Evolutionary conservation across 2,888 invertebrate species (phyloP).

Genomic region (Euplagia quadripunctaria): DNA sequence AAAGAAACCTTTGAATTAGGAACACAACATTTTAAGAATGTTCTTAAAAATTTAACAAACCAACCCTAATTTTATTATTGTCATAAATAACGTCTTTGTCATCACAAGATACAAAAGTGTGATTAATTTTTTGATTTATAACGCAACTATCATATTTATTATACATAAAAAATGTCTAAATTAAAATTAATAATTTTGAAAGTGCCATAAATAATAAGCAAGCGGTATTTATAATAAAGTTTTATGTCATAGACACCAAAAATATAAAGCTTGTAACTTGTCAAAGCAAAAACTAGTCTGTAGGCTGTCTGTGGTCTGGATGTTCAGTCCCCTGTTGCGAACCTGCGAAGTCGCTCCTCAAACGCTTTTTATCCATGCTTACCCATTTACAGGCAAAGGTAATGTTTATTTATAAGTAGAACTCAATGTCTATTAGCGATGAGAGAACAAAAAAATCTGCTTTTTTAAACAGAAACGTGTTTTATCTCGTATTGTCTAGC

Average conservation of each 20-base stretch:
- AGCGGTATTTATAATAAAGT: slow-evolving; percentile 13
- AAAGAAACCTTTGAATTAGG: neutral
- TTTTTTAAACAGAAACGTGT: slow-evolving; percentile 29
- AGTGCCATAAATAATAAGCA: slow-evolving; percentile 35
- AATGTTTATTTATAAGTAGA: slow-evolving; percentile 77
- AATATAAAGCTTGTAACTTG: slow-evolving; percentile 39
- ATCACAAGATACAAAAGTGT: slow-evolving; percentile 17
- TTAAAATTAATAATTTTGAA: slow-evolving; percentile 30
- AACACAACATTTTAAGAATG: neutral
- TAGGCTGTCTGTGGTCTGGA: slow-evolving; percentile 50
- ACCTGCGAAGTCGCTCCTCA: slow-evolving; percentile 59
- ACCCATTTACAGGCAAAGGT: slow-evolving; percentile 67
- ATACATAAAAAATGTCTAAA: slow-evolving; percentile 18
- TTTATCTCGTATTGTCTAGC: slow-evolving; percentile 32
- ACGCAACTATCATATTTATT: slow-evolving; percentile 13
- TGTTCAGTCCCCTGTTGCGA: slow-evolving; percentile 34
- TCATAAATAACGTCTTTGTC: slow-evolving; percentile 16
- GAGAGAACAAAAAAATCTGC: slow-evolving; percentile 1
- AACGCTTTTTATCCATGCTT: slow-evolving; percentile 62
- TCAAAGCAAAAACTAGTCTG: slow-evolving; percentile 44
- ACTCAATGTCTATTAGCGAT: slow-evolving; percentile 48
- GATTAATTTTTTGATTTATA: slow-evolving; percentile 14
- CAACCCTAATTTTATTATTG: slow-evolving; percentile 3
- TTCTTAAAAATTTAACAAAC: neutral
- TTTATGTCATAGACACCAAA: slow-evolving; percentile 36